Base-by-base conservation (phyloP, 2,113 vertebrate genomes). In the Garra rufa region DNA sequence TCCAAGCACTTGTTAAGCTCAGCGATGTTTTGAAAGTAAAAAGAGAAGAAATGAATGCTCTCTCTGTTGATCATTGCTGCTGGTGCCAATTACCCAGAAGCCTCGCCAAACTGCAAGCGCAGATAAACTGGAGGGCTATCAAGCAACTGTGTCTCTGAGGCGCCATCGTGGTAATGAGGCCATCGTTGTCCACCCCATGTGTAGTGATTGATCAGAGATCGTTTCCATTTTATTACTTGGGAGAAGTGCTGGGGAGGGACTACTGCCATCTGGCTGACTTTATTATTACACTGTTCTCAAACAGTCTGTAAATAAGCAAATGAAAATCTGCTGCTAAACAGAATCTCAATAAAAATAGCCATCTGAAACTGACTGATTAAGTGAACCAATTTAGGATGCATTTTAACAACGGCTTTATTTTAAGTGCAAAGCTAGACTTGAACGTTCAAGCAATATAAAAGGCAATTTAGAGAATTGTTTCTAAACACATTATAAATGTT, bases 81-180 rank as follows among this genome's bases (percentile, higher is more conserved):
- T 34, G 38, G 44, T 50, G 24, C 52, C 65, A 79, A 17, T 75
- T 76, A 34, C 55, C 26, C 70, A 67, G 61, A 41, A 70, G 38
- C 11, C 30, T 48, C 21, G 57, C 57, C 50, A 74, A 77, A 50
- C 34, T 24, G 75, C 57, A 44, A 9, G 9, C 17, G 13, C 57
- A 82, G 82, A 92, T 92, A 87, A 92, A 88, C 81, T 57, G 9
- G 86, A 89, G 52, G 15, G n/a, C 52, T 76, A 79, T 48, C 82
- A 86, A 73, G 21, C 75, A 78, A 70, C 24, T 26, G 9, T 44
- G 50, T 79, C 85, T 81, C 74, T 57, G 83, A 78, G 50, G 85
- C 78, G 77, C 82, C 74, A 50, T 69, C 5, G 61, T 43, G 17
- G 80, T 86, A 90, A 88, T 86, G 84, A 41, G 83, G 26, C 85